phyloP scores from a whole-genome alignment of 2,797 vertebrate genomes.

The Phylloscopus collybita region DNA sequence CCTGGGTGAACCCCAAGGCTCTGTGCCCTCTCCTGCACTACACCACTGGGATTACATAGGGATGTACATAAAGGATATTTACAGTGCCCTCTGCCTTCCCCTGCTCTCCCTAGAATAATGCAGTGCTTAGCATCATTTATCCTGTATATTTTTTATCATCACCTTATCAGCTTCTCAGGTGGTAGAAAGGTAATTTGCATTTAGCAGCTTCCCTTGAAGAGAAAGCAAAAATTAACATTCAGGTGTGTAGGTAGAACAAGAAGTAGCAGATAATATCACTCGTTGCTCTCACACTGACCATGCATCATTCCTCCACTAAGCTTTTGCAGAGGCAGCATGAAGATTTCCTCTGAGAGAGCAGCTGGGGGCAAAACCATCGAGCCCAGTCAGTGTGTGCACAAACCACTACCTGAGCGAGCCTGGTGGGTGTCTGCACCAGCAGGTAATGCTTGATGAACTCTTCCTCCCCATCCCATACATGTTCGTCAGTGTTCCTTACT shows the following conservation, averaged over 20 bases:
- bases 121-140: not conserved
- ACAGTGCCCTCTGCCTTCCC: not conserved
- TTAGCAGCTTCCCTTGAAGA: slow-evolving; percentile 5
- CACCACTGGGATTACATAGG: not conserved
- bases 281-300: not conserved
- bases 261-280: not conserved
- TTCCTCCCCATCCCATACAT: not conserved
- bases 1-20: not conserved
- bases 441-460: not conserved
- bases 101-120: not conserved
- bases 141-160: not conserved
- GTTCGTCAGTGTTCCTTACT: not conserved
- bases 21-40: not conserved
- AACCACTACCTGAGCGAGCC: not conserved
- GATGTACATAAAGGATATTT: not conserved
- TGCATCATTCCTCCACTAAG: not conserved
- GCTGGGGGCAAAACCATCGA: not conserved
- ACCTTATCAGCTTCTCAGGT: not conserved
- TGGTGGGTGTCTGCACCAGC: not conserved
- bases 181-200: not conserved
- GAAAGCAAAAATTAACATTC: slow-evolving; percentile 22
- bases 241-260: not conserved
- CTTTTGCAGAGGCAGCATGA: not conserved
- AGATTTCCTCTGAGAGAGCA: not conserved
- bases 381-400: not conserved